Conservation (phyloP, 2,888 invertebrate genomes). For the Siphonodentalium dalli region DNA sequence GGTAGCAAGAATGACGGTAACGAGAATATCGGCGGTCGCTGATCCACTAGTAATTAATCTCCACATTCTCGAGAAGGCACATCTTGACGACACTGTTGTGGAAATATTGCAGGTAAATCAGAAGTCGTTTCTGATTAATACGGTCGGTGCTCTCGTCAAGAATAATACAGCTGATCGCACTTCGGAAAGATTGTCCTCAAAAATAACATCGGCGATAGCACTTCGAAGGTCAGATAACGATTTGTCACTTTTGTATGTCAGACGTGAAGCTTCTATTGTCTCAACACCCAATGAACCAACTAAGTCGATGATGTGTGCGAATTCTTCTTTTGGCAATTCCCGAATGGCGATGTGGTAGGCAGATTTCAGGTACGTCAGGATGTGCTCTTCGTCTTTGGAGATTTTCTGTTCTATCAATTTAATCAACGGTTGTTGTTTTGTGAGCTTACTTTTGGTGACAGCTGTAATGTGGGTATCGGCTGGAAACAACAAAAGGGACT, state of each 20-base stretch:
- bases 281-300: not conserved
- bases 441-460: constrained; percentile 1
- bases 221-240: constrained; percentile 17
- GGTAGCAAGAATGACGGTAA: too few species aligned
- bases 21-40: too few species aligned
- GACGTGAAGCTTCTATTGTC: not conserved
- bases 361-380: not conserved
- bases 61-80: constrained; percentile 6
- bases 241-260: not conserved
- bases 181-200: not conserved
- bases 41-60: too few species aligned
- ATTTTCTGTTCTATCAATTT: not conserved
- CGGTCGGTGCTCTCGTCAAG: constrained; percentile 22
- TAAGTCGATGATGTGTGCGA: constrained; percentile 3
- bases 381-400: not conserved
- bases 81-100: not conserved
- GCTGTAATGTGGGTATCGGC: constrained; percentile 1
- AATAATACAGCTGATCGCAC: constrained; percentile 1
- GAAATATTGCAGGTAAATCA: constrained; percentile 17
- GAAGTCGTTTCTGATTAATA: constrained; percentile 12
- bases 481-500: not conserved
- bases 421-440: not conserved
- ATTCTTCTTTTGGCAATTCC: constrained; percentile 14
- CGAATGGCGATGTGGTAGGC: constrained; percentile 5
- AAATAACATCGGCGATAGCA: constrained; percentile 4